Conservation (phyloP, 2,113 vertebrate genomes). For the Barbus barbus region DNA sequence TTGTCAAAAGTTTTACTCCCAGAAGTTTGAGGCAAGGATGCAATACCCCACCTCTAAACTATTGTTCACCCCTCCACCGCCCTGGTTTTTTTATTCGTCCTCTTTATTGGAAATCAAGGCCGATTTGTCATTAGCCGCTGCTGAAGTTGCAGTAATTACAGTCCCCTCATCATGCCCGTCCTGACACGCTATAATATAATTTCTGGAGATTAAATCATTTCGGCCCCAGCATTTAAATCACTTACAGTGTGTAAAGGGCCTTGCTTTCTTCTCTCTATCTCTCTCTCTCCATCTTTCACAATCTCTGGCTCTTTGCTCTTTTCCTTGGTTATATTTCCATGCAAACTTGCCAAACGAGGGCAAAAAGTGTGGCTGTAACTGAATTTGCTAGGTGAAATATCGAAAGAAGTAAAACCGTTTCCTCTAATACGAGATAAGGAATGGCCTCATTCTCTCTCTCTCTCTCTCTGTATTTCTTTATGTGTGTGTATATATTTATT, state of each 20-base stretch:
- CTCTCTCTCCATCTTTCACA: background rate
- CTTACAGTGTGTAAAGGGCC: constrained; percentile 36
- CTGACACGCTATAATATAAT: constrained; percentile 53
- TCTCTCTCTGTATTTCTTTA: too few relatives aligned
- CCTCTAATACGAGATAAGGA: constrained; percentile 24
- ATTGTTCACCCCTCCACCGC: background rate
- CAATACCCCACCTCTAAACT: background rate
- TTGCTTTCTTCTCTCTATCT: background rate
- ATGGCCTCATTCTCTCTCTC: too few relatives aligned
- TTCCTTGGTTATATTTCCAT: constrained; percentile 23
- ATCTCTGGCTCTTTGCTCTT: background rate
- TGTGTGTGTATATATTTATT: too few relatives aligned
- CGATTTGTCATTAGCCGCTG: constrained; percentile 51
- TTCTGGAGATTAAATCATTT: constrained; percentile 59
- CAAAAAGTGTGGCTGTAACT: background rate
- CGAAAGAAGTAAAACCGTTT: background rate
- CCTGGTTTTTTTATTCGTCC: constrained; percentile 3
- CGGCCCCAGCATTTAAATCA: constrained; percentile 50
- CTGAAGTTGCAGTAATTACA: constrained; percentile 51
- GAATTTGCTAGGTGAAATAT: constrained; percentile 36
- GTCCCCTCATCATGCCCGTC: constrained; percentile 36
- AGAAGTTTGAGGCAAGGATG: background rate
- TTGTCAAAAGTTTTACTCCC: background rate
- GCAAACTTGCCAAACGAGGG: constrained; percentile 25
- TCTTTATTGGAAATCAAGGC: constrained; percentile 38